These are phyloP conservation scores for Ceratina calcarata DNA, from an alignment of 1,140 invertebrate genomes.

Conservation along the genomic window DNA sequence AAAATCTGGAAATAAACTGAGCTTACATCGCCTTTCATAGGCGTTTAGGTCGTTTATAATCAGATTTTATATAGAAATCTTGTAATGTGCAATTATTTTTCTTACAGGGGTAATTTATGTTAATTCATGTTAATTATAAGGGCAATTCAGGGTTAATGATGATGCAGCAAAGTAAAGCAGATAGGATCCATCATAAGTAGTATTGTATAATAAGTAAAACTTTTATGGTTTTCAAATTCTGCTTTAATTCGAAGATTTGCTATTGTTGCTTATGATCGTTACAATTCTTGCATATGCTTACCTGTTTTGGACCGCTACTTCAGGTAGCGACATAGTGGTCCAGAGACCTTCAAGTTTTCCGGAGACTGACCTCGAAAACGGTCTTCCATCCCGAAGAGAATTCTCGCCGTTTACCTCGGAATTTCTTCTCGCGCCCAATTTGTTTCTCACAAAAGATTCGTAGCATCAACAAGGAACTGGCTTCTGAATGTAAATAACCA, in stretches of 20 bases:
- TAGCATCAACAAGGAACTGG: not conserved
- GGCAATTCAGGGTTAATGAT: no score
- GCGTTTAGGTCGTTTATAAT: no score
- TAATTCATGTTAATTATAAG: no score
- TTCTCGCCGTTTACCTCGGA: slow-evolving; percentile 29
- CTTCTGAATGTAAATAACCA: not conserved
- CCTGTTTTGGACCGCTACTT: slow-evolving; percentile 34
- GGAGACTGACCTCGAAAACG: slow-evolving; percentile 44
- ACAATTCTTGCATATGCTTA: slow-evolving; percentile 42
- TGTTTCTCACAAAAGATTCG: slow-evolving; percentile 37
- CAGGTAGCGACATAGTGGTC: slow-evolving; percentile 48
- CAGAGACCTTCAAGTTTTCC: slow-evolving; percentile 35
- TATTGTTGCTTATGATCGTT: not conserved
- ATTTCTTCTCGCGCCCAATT: slow-evolving; percentile 54
- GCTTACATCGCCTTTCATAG: no score
- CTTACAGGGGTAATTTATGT: no score
- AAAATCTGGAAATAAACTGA: no score
- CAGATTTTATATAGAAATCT: no score
- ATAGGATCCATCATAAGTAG: no score
- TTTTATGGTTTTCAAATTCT: not conserved
- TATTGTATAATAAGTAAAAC: no score
- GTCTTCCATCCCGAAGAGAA: slow-evolving; percentile 25
- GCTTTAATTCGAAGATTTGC: not conserved
- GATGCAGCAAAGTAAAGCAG: no score
- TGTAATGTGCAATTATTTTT: no score